Evolutionary conservation across 2,113 vertebrate species (phyloP).

Genomic region (Ceuthmochares aereus): DNA sequence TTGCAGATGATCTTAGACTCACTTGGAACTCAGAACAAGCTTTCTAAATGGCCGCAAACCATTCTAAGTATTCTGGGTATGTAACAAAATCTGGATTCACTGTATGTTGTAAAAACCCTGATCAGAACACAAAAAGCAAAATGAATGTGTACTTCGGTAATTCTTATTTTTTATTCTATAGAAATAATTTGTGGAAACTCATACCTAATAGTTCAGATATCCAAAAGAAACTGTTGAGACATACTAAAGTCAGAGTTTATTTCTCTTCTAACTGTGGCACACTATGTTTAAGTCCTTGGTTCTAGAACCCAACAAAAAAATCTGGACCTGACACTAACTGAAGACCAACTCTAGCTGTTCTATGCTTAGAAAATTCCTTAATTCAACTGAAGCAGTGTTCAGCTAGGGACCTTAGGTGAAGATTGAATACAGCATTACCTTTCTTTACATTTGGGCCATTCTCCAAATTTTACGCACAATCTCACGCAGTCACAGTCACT

Average conservation of each 20-base stretch:
- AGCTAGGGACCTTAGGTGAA: not conserved
- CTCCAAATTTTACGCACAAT: not conserved
- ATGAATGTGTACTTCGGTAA: not conserved
- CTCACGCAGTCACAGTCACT: not conserved
- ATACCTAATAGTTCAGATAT: not conserved
- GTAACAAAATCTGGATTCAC: not conserved
- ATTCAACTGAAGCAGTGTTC: not conserved
- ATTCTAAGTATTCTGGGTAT: not conserved
- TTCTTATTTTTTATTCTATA: not conserved
- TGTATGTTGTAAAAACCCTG: not conserved
- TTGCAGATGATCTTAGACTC: not conserved
- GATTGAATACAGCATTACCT: not conserved
- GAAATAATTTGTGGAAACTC: not conserved
- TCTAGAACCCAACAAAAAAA: not conserved
- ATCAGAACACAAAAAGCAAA: not conserved
- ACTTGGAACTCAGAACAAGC: not conserved
- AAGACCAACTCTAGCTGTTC: not conserved
- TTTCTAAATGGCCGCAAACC: not conserved
- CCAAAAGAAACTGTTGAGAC: not conserved
- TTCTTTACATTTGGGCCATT: not conserved
- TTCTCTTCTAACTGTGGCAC: not conserved
- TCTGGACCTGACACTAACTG: not conserved
- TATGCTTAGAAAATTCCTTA: not conserved
- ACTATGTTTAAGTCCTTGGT: not conserved
- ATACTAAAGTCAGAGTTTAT: not conserved